A percentile compares a stretch with the other conserved stretches of the same genome.
These are phyloP conservation scores for Myocastor coypus DNA, from an alignment of 2,113 vertebrate species.

Conservation along the genomic window DNA sequence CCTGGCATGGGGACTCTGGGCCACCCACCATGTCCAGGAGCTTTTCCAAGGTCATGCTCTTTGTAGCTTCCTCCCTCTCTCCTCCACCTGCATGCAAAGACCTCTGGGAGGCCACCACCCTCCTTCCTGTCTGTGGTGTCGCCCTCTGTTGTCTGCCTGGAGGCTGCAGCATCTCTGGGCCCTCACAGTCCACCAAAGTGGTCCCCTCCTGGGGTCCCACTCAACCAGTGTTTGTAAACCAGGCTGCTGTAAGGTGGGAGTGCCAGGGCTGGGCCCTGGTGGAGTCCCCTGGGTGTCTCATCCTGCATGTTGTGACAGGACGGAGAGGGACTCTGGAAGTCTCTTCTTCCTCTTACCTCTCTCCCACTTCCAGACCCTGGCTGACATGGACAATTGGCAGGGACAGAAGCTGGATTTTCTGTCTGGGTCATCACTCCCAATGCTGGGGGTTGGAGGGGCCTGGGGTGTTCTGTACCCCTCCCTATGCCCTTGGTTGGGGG, in stretches of 20 bases:
- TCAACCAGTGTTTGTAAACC: conserved; percentile 71
- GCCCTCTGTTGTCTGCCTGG: conserved; percentile 43
- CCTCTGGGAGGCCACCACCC: conserved; percentile 20
- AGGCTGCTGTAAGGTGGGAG: conserved; percentile 46
- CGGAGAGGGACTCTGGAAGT: conserved; percentile 72
- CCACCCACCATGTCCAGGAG: accelerated
- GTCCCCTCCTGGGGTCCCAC: conserved; percentile 47
- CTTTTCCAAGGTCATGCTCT: conserved; percentile 44
- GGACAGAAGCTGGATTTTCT: conserved; percentile 79
- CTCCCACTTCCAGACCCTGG: neutral
- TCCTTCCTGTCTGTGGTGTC: neutral
- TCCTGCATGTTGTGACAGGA: neutral
- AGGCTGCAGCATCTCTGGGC: conserved; percentile 1
- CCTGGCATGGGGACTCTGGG: neutral
- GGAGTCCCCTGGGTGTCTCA: neutral
- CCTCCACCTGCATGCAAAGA: conserved; percentile 77
- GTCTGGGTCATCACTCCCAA: conserved; percentile 51
- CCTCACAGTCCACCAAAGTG: conserved; percentile 73
- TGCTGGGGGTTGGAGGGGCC: conserved; percentile 55
- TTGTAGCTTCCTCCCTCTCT: conserved; percentile 71
- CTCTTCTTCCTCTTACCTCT: conserved; percentile 42
- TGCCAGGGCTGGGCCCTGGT: conserved; percentile 73
- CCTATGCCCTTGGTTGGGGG: neutral
- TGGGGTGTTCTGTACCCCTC: neutral
- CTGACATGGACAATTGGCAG: conserved; percentile 50